These are phyloP conservation scores for Vollenhovia emeryi DNA, from an alignment of 1,140 invertebrate genomes.

Conservation along the genomic window DNA sequence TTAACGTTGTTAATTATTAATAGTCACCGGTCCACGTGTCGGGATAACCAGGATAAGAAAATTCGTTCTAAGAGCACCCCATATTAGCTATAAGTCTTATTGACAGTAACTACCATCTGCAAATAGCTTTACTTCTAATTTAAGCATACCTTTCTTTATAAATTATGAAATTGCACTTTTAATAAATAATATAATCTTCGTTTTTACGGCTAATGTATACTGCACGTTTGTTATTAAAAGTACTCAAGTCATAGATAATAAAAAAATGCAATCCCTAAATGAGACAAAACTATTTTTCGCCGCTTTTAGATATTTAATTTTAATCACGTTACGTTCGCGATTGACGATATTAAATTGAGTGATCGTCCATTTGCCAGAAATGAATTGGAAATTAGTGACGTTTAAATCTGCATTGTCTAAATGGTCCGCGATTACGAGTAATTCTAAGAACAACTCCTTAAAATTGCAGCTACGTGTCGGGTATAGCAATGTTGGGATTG, in stretches of 20 bases:
- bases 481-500: conserved; percentile 95
- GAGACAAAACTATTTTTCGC: neutral
- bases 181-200: neutral
- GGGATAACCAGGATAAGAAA: conserved; percentile 38
- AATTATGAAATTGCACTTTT: neutral
- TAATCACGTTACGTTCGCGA: neutral
- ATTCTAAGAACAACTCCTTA: neutral
- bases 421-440: neutral
- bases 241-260: neutral
- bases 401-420: conserved; percentile 20
- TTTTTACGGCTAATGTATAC: neutral
- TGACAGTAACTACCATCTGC: neutral
- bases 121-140: neutral
- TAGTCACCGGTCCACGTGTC: neutral
- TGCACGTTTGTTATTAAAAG: neutral
- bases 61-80: conserved; percentile 38
- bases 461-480: conserved; percentile 93
- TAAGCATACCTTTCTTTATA: neutral
- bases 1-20: conserved; percentile 55
- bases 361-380: neutral
- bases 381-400: neutral
- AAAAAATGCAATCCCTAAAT: neutral
- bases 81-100: conserved; percentile 27
- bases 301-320: neutral
- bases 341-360: neutral